Base-by-base conservation (phyloP, 1,140 invertebrate species). In the Arion vulgaris region DNA sequence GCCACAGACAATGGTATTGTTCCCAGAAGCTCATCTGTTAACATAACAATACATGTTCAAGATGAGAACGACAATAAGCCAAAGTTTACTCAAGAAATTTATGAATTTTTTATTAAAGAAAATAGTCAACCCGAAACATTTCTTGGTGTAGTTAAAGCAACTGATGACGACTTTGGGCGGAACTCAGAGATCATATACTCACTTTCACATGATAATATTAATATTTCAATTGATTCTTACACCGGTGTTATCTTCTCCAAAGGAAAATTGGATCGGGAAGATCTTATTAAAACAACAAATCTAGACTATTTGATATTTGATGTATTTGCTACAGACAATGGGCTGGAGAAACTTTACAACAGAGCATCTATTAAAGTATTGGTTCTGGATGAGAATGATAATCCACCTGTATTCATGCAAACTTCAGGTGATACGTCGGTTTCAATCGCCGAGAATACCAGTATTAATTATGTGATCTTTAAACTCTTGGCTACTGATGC, bases 61-160 rank as follows among this genome's bases (percentile, higher is more conserved):
- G 98, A 99, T 92, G 97, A 97, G 92, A 99, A 99, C 92, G 98
- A 99, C 92, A 98, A 98, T 89, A 94, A 94, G 0, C 98, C 98
- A 0, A 93, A 95, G 83, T 98, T 98, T 88, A 93, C 96, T 39
- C 96, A 97, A 36, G 94, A 96, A 0, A 96, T 97, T 0, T 92
- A 91, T 80, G 94, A 94, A 79, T 95, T 98, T 49, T 95, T 95
- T 0, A 95, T 99, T 0, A 91, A 95, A 71, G 98, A 99, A 93
- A 97, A 96, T 0, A 96, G 95, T 36, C 93, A 95, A 0, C 93
- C 96, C 0, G 96, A 96, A 86, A 96, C 95, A 2, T 96, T 97
- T 89, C 92, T 99, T 49, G 95, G 97, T 49, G 94, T 95, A 85
- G 98, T 99, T 89, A 93, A 95, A 79, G 98, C 98, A 0, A 95